These are phyloP conservation scores for Aradophagus sp. DNA, from an alignment of 1,140 invertebrate genomes.

Conservation along the genomic window DNA sequence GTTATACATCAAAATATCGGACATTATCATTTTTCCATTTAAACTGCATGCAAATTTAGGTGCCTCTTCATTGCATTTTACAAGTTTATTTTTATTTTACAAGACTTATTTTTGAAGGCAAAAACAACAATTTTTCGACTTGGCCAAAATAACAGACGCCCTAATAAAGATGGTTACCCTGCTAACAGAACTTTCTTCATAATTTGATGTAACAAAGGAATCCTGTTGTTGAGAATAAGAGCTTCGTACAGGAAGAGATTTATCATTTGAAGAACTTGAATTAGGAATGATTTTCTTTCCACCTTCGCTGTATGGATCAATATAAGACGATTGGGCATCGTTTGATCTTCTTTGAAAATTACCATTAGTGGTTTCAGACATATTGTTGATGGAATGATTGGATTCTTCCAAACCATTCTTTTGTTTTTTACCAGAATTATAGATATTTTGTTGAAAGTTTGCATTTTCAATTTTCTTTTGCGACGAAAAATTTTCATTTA, in stretches of 20 bases:
- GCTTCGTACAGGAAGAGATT: slow-evolving; percentile 37
- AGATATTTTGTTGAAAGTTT: slow-evolving; percentile 60
- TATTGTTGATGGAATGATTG: slow-evolving; percentile 39
- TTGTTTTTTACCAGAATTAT: slow-evolving; percentile 44
- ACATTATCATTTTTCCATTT: no score
- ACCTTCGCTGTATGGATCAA: slow-evolving; percentile 44
- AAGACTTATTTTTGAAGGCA: no score
- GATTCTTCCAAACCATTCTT: slow-evolving; percentile 28
- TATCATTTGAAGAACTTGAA: slow-evolving; percentile 31
- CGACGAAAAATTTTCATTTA: slow-evolving; percentile 55
- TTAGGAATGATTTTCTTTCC: slow-evolving; percentile 45
- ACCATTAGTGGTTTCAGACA: slow-evolving; percentile 38
- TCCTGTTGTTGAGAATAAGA: slow-evolving; percentile 63
- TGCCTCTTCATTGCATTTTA: no score
- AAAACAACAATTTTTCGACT: no score
- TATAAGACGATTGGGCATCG: slow-evolving; percentile 39
- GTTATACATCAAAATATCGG: no score
- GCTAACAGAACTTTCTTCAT: slow-evolving; percentile 62
- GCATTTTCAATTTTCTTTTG: slow-evolving; percentile 63
- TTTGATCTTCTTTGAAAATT: slow-evolving; percentile 52
- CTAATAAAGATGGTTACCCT: slow-evolving; percentile 41
- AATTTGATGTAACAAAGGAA: slow-evolving; percentile 64
- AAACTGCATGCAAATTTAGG: no score
- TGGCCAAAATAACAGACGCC: no score
- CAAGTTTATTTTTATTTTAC: no score